Evolutionary conservation across 2,888 invertebrate genomes (phyloP), one percentile per base, ranked within the genome.

Genomic region (Thumatha senex): DNA sequence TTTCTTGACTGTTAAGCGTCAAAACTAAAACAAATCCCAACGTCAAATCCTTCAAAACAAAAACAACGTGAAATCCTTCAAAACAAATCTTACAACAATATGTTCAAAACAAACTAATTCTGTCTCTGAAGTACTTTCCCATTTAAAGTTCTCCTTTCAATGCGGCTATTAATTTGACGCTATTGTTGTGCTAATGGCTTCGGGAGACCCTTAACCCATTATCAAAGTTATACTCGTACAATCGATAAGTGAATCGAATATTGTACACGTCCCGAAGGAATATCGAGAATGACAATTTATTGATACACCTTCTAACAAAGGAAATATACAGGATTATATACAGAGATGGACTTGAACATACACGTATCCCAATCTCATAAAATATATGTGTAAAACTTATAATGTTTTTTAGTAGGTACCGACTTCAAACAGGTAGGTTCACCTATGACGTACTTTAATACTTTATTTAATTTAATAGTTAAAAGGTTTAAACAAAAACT

Each of bases 101-200:
- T 24, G 18, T 24, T 24, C 3, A 24, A 24, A 24, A 24, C 13
- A 35, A 43, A 43, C 43, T 43, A 43, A 43, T 34, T 18, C 18
- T 12, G 34, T 38, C 45, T 15, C 18, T 24, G 2, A 2, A 4
- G 30, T 38, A 46, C 15, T 38, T 46, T 31, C 30, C 14, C 45
- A 46, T 46, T 30, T 15, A 31, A 38, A 38, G n/a, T 38, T 46
- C 9, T 30, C 18, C 34, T 24, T 29, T 24, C 18, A 24, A 24
- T 5, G 36, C 18, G 34, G 40, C 34, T 35, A 40, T 40, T 47
- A 47, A 40, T 42, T 18, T 38, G 42, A 38, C 42, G 35, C 14
- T 29, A 48, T 48, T 48, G 36, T 48, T 30, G 18, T 10, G 14
- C 48, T 48, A 48, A 42, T 38, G 42, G 41, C 14, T 29, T 48